Evolutionary conservation across 1,140 invertebrate species (phyloP), one percentile per base, ranked within the genome.

Genomic region (Branchinecta lindahli): DNA sequence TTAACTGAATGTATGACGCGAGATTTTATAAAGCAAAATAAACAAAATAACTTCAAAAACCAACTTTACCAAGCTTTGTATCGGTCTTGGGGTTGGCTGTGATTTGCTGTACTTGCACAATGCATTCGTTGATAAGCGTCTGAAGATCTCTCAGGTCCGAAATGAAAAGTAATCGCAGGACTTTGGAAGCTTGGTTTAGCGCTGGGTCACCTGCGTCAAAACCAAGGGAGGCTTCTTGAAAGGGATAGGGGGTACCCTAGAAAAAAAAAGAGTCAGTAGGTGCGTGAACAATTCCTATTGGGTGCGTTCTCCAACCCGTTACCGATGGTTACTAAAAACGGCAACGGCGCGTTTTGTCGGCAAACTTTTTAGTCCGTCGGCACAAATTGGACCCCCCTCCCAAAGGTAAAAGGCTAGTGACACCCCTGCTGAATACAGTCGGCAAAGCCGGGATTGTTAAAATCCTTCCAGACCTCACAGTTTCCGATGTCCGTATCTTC

Each of bases 81-180:
- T 98, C 94, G 75, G 95, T 98, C 82, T 95, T 95, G 10, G 96
- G 96, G 85, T 98, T 89, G 8, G 95, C 94, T 15, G 95, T 98
- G 8, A 98, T 83, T 71, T 81, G 86, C 83, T 98, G 96, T 2
- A 96, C 90, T 70, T 84, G 83, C 4, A 97, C 95, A 76, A 98
- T 88, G 5, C 89, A 86, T 80, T 95, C 90, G 80, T 98, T 98
- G 47, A 97, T 96, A 75, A 86, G 86, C 0, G 94, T 97, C 80
- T 98, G 96, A 33, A 98, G 82, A 73, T 93, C 84, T 73, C 94
- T 82, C 8, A 97, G 79, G 78, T 96, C 91, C 75, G 92, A 88
- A 73, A 98, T 89, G 78, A 95, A 95, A 6, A 98, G 78, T 18
- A 98, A 82, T 52, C 91, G 84, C 44, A 98, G 80, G 61, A 96